Conservation (phyloP, 30 jellyfish, hydroid and myxozoan genomes). For the Aurelia aurita region DNA sequence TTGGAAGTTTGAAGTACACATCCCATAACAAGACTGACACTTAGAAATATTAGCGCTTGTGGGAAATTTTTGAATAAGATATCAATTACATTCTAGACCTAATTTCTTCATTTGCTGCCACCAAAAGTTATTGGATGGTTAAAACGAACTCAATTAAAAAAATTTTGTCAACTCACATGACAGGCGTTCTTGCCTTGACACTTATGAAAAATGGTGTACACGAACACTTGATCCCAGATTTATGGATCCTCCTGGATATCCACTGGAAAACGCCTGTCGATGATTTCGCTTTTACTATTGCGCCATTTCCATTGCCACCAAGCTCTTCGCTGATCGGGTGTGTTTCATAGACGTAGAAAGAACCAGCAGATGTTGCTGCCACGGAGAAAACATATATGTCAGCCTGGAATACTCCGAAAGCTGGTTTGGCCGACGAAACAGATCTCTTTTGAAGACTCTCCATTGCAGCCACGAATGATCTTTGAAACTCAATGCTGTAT, state of each 20-base stretch:
- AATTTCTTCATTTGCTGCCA: no score
- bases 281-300: not conserved
- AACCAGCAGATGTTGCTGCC: conserved; percentile 4
- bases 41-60: no score
- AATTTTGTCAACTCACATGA: no score
- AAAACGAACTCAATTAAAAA: no score
- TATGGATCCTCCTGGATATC: not conserved
- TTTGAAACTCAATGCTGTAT: not conserved
- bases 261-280: not conserved
- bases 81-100: no score
- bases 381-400: not conserved
- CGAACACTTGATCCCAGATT: not conserved
- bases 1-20: no score
- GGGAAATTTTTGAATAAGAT: no score
- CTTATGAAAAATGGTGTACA: not conserved
- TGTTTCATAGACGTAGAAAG: not conserved
- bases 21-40: no score
- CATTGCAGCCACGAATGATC: not conserved
- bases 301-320: conserved; percentile 26
- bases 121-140: no score
- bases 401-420: conserved; percentile 8
- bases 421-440: not conserved
- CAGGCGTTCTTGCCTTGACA: no score
- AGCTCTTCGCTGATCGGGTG: conserved; percentile 9
- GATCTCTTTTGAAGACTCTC: not conserved